phyloP scores from a whole-genome alignment of 2,888 invertebrate genomes.

The Drosophila colorata region DNA sequence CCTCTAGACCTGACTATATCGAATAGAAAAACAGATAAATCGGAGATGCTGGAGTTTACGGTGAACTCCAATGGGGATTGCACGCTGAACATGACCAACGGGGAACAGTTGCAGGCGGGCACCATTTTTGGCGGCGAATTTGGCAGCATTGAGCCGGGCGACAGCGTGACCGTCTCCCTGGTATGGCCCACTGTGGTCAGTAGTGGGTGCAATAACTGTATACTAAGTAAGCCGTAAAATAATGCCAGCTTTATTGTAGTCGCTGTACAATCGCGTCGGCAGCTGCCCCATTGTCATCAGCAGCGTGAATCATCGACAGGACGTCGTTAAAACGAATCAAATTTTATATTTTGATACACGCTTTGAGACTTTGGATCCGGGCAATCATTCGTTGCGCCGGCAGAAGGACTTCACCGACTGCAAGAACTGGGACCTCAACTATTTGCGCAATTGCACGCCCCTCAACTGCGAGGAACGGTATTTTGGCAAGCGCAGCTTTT shows the following conservation, averaged over 20 bases:
- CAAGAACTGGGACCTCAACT: constrained; percentile 85
- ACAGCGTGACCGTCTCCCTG: constrained; percentile 72
- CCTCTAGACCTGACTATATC: constrained; percentile 74
- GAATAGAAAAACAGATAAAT: constrained; percentile 46
- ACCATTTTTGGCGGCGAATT: constrained; percentile 82
- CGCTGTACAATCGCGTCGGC: constrained; percentile 83
- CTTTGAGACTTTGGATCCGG: constrained; percentile 73
- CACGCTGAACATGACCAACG: constrained; percentile 65
- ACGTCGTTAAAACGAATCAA: constrained; percentile 53
- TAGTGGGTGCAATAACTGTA: constrained; percentile 1
- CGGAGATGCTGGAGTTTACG: constrained; percentile 66
- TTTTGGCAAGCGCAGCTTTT: constrained; percentile 86
- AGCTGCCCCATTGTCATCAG: constrained; percentile 75
- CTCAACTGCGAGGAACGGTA: constrained; percentile 87
- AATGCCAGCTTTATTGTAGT: constrained; percentile 54
- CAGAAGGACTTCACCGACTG: constrained; percentile 72
- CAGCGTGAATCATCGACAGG: constrained; percentile 61
- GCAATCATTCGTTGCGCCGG: constrained; percentile 54
- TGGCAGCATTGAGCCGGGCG: constrained; percentile 75
- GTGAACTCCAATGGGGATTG: constrained; percentile 76
- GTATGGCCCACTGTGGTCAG: constrained; percentile 83
- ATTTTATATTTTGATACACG: constrained; percentile 79
- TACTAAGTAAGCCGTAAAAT: neutral
- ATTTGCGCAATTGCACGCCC: constrained; percentile 86
- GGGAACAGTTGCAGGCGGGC: constrained; percentile 52